Evolutionary conservation across 2,797 vertebrate genomes (phyloP).

Genomic region (Luscinia luscinia): DNA sequence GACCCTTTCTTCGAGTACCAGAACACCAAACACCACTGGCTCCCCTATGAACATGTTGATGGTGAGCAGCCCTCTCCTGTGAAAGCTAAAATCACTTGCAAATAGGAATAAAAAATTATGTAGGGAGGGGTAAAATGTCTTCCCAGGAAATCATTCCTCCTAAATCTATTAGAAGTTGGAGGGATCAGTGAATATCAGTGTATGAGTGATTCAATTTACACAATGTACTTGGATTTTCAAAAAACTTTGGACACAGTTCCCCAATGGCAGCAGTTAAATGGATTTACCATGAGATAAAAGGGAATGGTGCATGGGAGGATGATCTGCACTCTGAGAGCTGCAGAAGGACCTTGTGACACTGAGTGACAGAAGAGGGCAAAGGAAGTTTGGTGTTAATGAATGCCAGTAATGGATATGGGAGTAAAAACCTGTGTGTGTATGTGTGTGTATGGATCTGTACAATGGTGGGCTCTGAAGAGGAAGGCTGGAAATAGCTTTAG

Average conservation of each 20-base stretch:
- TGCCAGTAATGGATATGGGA: background rate
- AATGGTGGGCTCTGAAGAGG: background rate
- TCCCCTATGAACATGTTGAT: conserved; percentile 93
- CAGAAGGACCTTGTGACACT: background rate
- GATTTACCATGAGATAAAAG: background rate
- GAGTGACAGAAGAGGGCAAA: background rate
- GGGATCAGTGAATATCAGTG: background rate
- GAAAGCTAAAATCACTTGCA: background rate
- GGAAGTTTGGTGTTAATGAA: background rate
- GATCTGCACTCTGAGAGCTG: background rate
- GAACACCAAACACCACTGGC: conserved; percentile 90
- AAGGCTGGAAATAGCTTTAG: background rate
- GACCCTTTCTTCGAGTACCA: conserved; percentile 88
- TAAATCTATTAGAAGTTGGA: background rate
- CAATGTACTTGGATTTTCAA: background rate
- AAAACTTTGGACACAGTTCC: background rate
- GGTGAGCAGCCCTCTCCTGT: conserved; percentile 76
- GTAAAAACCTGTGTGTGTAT: background rate
- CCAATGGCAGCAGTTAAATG: background rate
- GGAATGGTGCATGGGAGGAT: background rate
- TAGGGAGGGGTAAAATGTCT: background rate
- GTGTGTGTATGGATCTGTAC: background rate
- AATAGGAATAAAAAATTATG: background rate
- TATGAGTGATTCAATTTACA: background rate
- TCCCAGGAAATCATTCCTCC: background rate